phyloP scores from a whole-genome alignment of 1,140 invertebrate species.

The Drosophila punjabiensis region DNA sequence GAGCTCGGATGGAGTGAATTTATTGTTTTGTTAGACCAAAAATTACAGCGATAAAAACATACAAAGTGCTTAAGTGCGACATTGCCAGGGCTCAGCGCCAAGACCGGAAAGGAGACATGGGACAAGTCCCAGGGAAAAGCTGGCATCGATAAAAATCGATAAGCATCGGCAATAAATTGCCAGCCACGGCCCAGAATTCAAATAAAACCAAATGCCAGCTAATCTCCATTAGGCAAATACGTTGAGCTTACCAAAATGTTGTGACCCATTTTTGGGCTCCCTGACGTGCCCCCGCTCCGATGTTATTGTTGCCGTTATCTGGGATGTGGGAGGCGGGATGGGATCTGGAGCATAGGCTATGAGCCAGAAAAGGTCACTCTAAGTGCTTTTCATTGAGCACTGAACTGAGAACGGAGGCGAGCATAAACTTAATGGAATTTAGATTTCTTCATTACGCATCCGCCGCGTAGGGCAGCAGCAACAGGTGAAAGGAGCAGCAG shows the following conservation, averaged over 20 bases:
- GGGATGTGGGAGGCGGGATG: not conserved
- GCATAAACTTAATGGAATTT: constrained; percentile 64
- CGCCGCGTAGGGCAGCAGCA: constrained; percentile 21
- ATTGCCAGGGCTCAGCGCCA: constrained; percentile 19
- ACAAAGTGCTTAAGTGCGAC: constrained; percentile 62
- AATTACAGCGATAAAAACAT: constrained; percentile 62
- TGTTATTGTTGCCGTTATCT: constrained; percentile 30
- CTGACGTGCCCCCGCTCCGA: not conserved
- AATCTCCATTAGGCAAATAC: constrained; percentile 68
- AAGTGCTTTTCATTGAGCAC: constrained; percentile 57
- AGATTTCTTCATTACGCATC: constrained; percentile 61
- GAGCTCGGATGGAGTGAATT: constrained; percentile 23
- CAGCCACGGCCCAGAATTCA: constrained; percentile 53
- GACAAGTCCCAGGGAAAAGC: constrained; percentile 8
- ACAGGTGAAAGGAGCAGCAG: constrained; percentile 54
- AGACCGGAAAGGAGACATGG: constrained; percentile 7
- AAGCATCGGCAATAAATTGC: constrained; percentile 66
- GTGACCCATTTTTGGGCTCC: constrained; percentile 42
- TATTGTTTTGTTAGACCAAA: constrained; percentile 66
- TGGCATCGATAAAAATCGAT: constrained; percentile 63
- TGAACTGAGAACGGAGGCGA: constrained; percentile 47
- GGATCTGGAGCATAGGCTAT: not conserved
- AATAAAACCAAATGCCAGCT: constrained; percentile 67
- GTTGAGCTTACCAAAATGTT: constrained; percentile 58
- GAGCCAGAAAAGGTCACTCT: constrained; percentile 51